Percentiles rank a stretch among this genome's conserved stretches.
Conservation (phyloP, 2,888 invertebrate species). For the Ctena decussata region DNA sequence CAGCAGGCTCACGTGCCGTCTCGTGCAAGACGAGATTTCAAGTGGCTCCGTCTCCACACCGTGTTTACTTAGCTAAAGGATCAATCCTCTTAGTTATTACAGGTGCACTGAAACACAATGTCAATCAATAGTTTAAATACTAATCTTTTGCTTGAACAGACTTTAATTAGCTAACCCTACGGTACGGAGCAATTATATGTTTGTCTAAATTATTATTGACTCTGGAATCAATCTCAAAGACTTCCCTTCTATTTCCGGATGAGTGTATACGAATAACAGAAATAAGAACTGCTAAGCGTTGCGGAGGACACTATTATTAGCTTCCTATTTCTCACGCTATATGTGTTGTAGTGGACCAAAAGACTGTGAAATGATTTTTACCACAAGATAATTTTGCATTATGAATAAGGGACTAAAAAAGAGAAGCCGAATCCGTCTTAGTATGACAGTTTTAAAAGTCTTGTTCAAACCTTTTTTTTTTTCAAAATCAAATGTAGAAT, state of each 20-base stretch:
- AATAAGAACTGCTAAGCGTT: no score
- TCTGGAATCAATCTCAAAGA: slow-evolving; percentile 6
- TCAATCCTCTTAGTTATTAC: not conserved
- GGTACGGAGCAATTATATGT: not conserved
- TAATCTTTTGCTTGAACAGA: slow-evolving; percentile 16
- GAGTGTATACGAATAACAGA: not conserved
- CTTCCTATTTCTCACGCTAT: no score
- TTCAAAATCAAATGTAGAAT: no score
- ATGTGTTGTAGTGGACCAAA: no score
- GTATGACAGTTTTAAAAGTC: no score
- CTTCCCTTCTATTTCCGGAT: not conserved
- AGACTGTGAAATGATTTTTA: no score
- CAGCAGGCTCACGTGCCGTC: not conserved
- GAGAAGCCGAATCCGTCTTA: no score
- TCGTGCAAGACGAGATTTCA: not conserved
- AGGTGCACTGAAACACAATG: slow-evolving; percentile 12
- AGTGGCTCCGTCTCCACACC: slow-evolving; percentile 8
- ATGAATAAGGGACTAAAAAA: no score
- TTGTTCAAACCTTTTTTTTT: no score
- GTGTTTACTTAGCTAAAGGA: slow-evolving; percentile 9
- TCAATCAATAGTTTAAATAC: slow-evolving; percentile 16
- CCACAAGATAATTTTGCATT: no score
- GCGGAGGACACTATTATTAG: no score
- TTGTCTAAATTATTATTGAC: slow-evolving; percentile 9
- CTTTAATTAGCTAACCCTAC: not conserved